These are phyloP conservation scores for Temnothorax ravouxi DNA, from an alignment of 2,888 invertebrate genomes.

Conservation along the genomic window DNA sequence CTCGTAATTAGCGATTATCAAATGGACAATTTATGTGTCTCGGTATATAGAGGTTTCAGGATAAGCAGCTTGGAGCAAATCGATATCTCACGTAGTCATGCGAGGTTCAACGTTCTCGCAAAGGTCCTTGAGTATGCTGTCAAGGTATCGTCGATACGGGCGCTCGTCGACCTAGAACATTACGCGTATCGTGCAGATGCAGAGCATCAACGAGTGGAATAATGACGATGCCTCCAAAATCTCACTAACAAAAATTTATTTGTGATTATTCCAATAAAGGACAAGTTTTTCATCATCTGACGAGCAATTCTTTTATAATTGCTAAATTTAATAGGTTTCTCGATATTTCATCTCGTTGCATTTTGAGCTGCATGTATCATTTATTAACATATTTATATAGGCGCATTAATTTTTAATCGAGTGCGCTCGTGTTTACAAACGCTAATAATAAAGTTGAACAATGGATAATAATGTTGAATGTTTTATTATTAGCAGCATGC, in stretches of 20 bases:
- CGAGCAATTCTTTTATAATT: not conserved
- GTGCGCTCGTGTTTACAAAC: not conserved
- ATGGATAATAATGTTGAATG: slow-evolving; percentile 1
- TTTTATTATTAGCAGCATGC: slow-evolving; percentile 13
- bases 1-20: not conserved
- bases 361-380: not conserved
- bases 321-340: not conserved
- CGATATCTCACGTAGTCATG: slow-evolving; percentile 48
- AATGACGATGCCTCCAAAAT: not conserved
- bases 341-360: not conserved
- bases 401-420: slow-evolving; percentile 9
- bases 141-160: slow-evolving; percentile 60
- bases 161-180: slow-evolving; percentile 37
- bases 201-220: not conserved
- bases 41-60: not conserved
- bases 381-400: not conserved
- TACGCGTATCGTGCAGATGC: not conserved
- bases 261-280: not conserved
- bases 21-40: slow-evolving; percentile 15
- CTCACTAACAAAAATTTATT: not conserved
- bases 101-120: slow-evolving; percentile 63
- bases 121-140: slow-evolving; percentile 45
- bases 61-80: slow-evolving; percentile 22
- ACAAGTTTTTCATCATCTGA: not conserved
- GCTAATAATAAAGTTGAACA: slow-evolving; percentile 1